Percentiles rank a stretch among this genome's conserved stretches.
Evolutionary conservation across 2,113 vertebrate genomes (phyloP).

Genomic region (Lampris incognitus): DNA sequence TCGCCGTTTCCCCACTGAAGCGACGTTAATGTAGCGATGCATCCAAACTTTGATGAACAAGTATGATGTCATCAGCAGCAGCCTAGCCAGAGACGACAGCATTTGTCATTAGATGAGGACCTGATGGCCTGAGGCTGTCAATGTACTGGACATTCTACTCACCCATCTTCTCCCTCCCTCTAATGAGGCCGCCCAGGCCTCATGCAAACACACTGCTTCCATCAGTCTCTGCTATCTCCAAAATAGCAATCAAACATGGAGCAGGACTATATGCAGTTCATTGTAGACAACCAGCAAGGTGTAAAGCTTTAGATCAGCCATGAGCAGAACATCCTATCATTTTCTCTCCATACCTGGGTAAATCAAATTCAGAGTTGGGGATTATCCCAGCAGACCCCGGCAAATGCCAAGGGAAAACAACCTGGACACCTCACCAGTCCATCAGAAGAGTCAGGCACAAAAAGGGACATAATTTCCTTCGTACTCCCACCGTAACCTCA

Average conservation of each 20-base stretch:
- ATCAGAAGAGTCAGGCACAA: no score
- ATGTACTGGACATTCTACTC: conserved; percentile 40
- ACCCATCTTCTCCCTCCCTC: conserved; percentile 37
- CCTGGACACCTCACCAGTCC: no score
- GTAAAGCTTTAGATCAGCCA: conserved; percentile 27
- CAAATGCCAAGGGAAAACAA: no score
- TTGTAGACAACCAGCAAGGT: conserved; percentile 35
- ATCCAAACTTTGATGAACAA: conserved; percentile 19
- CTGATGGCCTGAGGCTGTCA: conserved; percentile 48
- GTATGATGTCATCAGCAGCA: conserved; percentile 55
- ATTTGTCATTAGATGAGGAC: conserved; percentile 57
- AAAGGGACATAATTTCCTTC: not conserved
- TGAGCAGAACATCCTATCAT: not conserved
- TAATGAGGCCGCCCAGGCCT: not conserved
- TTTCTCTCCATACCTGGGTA: no score
- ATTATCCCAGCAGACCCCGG: no score
- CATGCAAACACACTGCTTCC: conserved; percentile 49
- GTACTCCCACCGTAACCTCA: conserved; percentile 3
- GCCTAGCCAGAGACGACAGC: conserved; percentile 42
- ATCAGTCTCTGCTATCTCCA: conserved; percentile 51
- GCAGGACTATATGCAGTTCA: conserved; percentile 35
- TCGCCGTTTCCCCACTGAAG: conserved; percentile 8
- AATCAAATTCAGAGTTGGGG: no score
- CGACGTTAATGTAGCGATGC: conserved; percentile 19
- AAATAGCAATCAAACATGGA: conserved; percentile 59